Base-by-base conservation (phyloP, 2,888 invertebrate species). In the Nomada flava region DNA sequence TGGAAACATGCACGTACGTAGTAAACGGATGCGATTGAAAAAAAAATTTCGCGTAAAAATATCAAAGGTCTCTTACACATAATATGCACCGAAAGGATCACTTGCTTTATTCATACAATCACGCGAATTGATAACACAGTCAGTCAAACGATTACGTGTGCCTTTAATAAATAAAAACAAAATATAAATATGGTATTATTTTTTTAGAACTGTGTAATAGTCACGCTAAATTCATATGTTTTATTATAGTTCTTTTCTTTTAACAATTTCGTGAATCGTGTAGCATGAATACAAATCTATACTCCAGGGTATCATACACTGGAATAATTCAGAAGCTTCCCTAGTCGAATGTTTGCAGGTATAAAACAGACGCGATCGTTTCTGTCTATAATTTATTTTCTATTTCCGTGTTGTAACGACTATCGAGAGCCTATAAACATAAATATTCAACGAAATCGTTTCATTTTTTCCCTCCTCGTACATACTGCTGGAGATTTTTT, bases 381-480 rank as follows among this genome's bases (percentile, higher is more conserved):
- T 29, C 36, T 53, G 23, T 23, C 47, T 36, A 55, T 13, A 55
- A 42, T n/a, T 26, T 47, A 15, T 50, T 53, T 60, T 20, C 59
- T 67, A 65, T 62, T 60, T 44, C 53, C 53, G 72, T 64, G 47
- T 70, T 13, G 52, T 52, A 26, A 36, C 11, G 36, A 36, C 36
- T 57, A 70, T 64, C 63, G 23, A n/a, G 20, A 18, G 55, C 9
- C 36, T 52, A 15, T 29, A 65, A 59, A 23, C 13, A 29, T 70
- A 64, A 76, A 70, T 71, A 64, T 71, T 75, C 53, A 55, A 13
- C 29, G 53, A 0, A 62, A 44, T 53, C 23, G 20, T 44, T 53
- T 13, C 18, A 53, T 36, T 42, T 20, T 50, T 50, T 65, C 65
- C 7, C 15, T 10, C 26, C 36, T 0, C 36, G 36, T 36, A 5